phyloP scores from a whole-genome alignment of 1,140 invertebrate genomes.

The Oryzaephilus surinamensis region DNA sequence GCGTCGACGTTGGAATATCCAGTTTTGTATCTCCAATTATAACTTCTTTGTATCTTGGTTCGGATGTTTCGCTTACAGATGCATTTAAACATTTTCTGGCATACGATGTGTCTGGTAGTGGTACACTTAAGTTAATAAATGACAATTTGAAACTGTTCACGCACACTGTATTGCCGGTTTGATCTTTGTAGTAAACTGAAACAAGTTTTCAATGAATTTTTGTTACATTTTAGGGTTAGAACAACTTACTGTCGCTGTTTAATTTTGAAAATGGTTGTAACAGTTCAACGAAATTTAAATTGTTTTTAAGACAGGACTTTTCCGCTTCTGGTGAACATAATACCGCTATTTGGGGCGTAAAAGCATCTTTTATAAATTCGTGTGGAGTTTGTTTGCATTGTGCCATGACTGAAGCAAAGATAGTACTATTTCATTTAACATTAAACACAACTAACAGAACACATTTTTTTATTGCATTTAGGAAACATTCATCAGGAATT shows the following conservation, averaged over 20 bases:
- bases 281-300: conserved; percentile 80
- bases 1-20: conserved; percentile 62
- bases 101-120: conserved; percentile 69
- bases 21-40: conserved; percentile 42
- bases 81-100: conserved; percentile 81
- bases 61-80: conserved; percentile 62
- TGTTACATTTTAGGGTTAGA: conserved; percentile 7
- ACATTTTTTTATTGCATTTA: too few species aligned
- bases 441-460: too few species aligned
- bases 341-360: conserved; percentile 80
- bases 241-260: conserved; percentile 58
- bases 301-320: conserved; percentile 77
- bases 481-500: neutral
- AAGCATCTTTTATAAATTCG: conserved; percentile 82
- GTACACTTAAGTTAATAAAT: conserved; percentile 68
- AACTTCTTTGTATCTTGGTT: conserved; percentile 49
- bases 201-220: conserved; percentile 1
- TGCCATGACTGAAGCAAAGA: conserved; percentile 50
- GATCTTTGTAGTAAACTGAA: conserved; percentile 73
- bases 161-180: conserved; percentile 57
- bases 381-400: conserved; percentile 56
- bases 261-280: conserved; percentile 81
- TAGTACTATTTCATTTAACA: too few species aligned
- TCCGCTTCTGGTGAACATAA: conserved; percentile 73
- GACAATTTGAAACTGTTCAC: conserved; percentile 73